Conservation (phyloP, 2,888 invertebrate species). For the Fabriciana adippe region DNA sequence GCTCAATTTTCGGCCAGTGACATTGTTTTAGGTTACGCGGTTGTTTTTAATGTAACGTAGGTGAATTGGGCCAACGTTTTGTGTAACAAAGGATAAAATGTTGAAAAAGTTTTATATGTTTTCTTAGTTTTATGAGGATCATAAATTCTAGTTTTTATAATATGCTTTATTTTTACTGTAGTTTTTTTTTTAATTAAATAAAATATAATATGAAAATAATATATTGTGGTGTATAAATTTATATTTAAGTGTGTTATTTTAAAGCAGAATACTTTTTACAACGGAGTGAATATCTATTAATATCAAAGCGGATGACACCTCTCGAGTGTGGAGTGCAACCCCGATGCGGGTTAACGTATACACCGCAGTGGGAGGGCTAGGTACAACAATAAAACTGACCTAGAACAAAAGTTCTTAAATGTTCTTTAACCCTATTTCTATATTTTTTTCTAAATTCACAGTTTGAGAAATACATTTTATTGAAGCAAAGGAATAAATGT, state of each 20-base stretch:
- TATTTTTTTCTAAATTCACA: neutral
- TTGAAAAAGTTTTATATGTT: neutral
- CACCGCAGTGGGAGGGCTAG: slow-evolving; percentile 24
- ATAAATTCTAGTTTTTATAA: too few relatives aligned
- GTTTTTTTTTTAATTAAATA: neutral
- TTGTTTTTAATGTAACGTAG: slow-evolving; percentile 10
- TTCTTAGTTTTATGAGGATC: too few relatives aligned
- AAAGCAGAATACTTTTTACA: neutral
- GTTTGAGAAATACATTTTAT: too few relatives aligned
- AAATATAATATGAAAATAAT: neutral
- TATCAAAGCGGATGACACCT: slow-evolving; percentile 25
- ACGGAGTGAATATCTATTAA: slow-evolving; percentile 11
- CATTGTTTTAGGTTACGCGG: slow-evolving; percentile 15
- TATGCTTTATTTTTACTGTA: too few relatives aligned
- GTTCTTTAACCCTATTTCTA: slow-evolving; percentile 5
- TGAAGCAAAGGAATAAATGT: too few relatives aligned
- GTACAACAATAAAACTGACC: slow-evolving; percentile 24
- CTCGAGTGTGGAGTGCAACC: slow-evolving; percentile 23
- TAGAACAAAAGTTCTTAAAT: slow-evolving; percentile 12
- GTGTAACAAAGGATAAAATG: slow-evolving; percentile 12
- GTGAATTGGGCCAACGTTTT: slow-evolving; percentile 15
- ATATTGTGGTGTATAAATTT: neutral
- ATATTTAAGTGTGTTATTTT: neutral
- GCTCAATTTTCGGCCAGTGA: slow-evolving; percentile 17
- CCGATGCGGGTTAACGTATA: slow-evolving; percentile 31